phyloP scores from a whole-genome alignment of 2,113 vertebrate species.

The human (Homo sapiens) region GRCh38 chr4:14716501-14717000 shows the following conservation, averaged over 20 bases:
- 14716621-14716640: not conserved
- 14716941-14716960: conserved; percentile 48
- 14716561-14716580: not conserved
- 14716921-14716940: conserved; percentile 61
- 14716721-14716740: not conserved
- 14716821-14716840: conserved; percentile 64
- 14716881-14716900: conserved; percentile 80
- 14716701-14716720: not conserved
- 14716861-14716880: conserved; percentile 71
- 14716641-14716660: not conserved
- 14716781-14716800: conserved; percentile 74
- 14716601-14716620: not conserved
- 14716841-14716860: conserved; percentile 69
- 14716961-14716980: conserved; percentile 74
- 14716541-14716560: not conserved
- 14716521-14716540: not conserved
- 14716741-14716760: conserved; percentile 52
- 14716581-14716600: too few relatives aligned
- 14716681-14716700: not conserved
- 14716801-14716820: conserved; percentile 37
- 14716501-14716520: not conserved
- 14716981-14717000: conserved; percentile 65
- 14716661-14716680: not conserved
- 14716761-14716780: conserved; percentile 66
- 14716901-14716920: conserved; percentile 76